A percentile compares a stretch with the other conserved stretches of the same genome.
These are phyloP conservation scores for Rhinoderma darwinii DNA, from an alignment of 2,113 vertebrate genomes.

Conservation along the genomic window DNA sequence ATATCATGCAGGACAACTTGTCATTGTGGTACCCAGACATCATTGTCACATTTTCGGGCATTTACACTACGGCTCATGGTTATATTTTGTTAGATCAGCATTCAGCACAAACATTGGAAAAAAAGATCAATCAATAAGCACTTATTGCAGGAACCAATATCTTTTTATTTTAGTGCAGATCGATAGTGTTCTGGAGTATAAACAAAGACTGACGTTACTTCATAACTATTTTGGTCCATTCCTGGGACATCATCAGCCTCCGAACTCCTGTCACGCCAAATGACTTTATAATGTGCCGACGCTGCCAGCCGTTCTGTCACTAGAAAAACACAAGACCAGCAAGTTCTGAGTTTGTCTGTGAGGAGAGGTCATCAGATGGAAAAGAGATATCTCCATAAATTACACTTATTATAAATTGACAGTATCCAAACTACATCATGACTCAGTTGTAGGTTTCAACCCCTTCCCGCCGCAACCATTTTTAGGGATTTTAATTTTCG, in stretches of 20 bases:
- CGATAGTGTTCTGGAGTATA: conserved; percentile 32
- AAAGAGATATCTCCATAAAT: not conserved
- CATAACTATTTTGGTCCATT: conserved; percentile 21
- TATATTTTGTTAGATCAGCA: conserved; percentile 1
- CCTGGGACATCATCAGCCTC: not conserved
- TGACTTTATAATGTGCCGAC: conserved; percentile 1
- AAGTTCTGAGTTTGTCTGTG: not conserved
- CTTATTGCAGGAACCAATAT: conserved; percentile 38
- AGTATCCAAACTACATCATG: not conserved
- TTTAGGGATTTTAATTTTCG: too few species aligned
- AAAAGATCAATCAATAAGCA: conserved; percentile 40
- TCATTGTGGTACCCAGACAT: not conserved
- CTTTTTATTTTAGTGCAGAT: conserved; percentile 19
- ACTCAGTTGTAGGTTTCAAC: too few species aligned
- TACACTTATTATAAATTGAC: not conserved
- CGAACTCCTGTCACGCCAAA: conserved; percentile 13
- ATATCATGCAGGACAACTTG: not conserved
- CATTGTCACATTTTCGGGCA: not conserved
- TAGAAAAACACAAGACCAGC: not conserved
- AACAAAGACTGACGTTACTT: conserved; percentile 34
- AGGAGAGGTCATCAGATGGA: not conserved
- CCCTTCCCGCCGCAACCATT: too few species aligned
- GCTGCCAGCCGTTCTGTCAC: conserved; percentile 9
- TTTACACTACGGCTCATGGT: not conserved
- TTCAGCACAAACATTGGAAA: not conserved